Base-by-base conservation (phyloP, 2,113 vertebrate species). In the Carassius auratus region DNA sequence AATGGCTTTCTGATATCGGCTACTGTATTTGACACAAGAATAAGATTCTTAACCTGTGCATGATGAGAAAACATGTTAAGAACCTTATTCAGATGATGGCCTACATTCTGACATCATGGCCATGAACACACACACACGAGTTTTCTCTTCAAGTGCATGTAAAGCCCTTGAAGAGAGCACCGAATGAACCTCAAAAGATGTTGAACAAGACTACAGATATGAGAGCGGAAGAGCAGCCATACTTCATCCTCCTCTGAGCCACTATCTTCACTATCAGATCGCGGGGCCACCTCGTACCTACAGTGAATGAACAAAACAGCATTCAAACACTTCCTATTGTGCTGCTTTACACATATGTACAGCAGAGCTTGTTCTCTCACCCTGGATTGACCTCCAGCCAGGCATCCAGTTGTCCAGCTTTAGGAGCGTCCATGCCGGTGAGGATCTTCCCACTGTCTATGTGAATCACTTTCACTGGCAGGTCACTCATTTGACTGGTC, bases 361-460 rank as follows among this genome's bases (percentile, higher is more conserved):
- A 19, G 6, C 33, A 33, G 30, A 30, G 2, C 30, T 30, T 30
- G 30, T 30, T 2, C 50, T 75, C 95, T 86, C 80, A 98, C 98
- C 98, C 98, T 0, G 97, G 98, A 89, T 99, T 98, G 96, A 99
- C 97, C 91, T 99, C 98, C 9, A 99, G 96, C 98, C 98, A 99
- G 26, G 98, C 86, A 3, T 99, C 98, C 84, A 99, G 95, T 91
- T 99, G 98, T 3, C 97, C 97, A 0, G 98, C 96, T 75, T 96
- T 98, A 0, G 98, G 98, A 0, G 98, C 98, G 0, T 99, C 98
- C 0, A 94, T 92, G 15, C 98, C 98, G 0, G 96, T 97, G 66
- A 99, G 95, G 92, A 99, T 98, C 90, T 98, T 99, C 3, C 98
- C 98, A 0, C 97, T 99, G 87, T 99, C 98, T 89, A 97, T 94